These are phyloP conservation scores for Arnoldichthys spilopterus DNA, from an alignment of 2,797 vertebrate species.

Conservation along the genomic window DNA sequence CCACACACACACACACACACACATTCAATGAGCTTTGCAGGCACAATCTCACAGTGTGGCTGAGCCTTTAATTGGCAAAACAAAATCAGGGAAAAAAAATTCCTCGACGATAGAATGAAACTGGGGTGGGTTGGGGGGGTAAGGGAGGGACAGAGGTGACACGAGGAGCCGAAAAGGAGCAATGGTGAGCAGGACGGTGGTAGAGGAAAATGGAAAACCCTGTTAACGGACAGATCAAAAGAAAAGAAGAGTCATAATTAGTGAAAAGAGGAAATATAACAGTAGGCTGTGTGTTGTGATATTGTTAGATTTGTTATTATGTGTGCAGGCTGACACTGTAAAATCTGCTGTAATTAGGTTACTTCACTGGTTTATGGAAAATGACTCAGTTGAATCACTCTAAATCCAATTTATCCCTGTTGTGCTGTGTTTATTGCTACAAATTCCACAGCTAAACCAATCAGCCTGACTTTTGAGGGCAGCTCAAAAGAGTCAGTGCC, in stretches of 20 bases:
- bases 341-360: neutral
- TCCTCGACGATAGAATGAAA: neutral
- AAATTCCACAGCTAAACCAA: conserved; percentile 7
- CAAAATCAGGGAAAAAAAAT: neutral
- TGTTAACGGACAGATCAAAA: neutral
- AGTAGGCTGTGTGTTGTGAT: neutral
- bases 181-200: neutral
- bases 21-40: conserved; percentile 32
- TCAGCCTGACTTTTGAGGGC: neutral
- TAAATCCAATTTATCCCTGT: conserved; percentile 14
- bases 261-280: neutral
- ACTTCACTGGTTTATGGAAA: conserved; percentile 12
- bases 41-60: conserved; percentile 20
- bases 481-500: neutral
- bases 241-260: conserved; percentile 7
- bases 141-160: neutral
- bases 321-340: neutral
- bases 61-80: conserved; percentile 36
- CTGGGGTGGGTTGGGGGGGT: conserved; percentile 1
- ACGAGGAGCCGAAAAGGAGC: neutral
- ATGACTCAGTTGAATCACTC: conserved; percentile 1
- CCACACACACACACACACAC: conserved; percentile 16
- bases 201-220: neutral
- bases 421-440: conserved; percentile 15
- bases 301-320: neutral